A percentile compares a stretch with the other conserved stretches of the same genome.
These are phyloP conservation scores for Isaurus tuberculatus DNA, from an alignment of 92 coral and sea anemone genomes.

Conservation along the genomic window DNA sequence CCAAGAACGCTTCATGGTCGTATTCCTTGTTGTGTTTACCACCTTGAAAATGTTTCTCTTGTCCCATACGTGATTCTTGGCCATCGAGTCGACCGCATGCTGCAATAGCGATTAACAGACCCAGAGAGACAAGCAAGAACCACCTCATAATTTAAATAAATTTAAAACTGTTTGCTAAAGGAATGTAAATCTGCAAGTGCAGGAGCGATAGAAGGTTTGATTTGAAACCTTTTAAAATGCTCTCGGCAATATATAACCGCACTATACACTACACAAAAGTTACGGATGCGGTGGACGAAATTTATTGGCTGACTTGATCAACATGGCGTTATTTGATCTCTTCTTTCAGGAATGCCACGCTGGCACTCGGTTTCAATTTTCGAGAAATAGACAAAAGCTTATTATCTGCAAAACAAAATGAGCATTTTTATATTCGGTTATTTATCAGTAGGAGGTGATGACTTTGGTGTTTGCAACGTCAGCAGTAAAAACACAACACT, in stretches of 20 bases:
- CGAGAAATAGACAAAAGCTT: background rate
- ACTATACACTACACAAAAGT: background rate
- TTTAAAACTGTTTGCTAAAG: background rate
- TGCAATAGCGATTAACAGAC: background rate
- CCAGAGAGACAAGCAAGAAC: background rate
- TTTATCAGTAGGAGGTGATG: background rate
- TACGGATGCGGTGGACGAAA: background rate
- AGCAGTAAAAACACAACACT: background rate
- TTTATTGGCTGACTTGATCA: constrained; percentile 15
- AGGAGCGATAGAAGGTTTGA: background rate
- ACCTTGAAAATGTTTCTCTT: constrained; percentile 44
- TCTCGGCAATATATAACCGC: background rate
- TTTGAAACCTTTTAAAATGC: background rate
- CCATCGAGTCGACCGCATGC: constrained; percentile 19
- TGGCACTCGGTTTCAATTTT: constrained; percentile 39
- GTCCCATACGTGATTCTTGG: constrained; percentile 20
- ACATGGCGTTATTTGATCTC: constrained; percentile 6
- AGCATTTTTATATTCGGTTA: background rate
- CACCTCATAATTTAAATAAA: background rate
- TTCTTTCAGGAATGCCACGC: constrained; percentile 46
- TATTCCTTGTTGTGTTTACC: constrained; percentile 59
- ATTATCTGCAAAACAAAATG: background rate
- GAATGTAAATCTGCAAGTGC: background rate
- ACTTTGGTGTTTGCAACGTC: background rate
- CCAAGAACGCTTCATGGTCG: constrained; percentile 59